Evolutionary conservation across 2,888 invertebrate species (phyloP).

Genomic region (Cataglyphis rosenhaueri): DNA sequence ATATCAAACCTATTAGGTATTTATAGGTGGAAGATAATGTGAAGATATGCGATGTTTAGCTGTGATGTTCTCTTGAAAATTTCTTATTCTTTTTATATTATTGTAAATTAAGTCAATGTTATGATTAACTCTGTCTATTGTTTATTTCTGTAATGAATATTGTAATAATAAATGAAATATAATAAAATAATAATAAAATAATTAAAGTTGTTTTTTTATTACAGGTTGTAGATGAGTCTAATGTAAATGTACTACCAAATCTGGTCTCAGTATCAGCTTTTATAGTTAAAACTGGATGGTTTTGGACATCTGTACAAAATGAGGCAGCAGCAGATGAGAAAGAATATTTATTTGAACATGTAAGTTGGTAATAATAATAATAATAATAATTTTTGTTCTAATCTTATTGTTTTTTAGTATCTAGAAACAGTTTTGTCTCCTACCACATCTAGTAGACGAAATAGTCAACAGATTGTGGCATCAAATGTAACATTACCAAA

Average conservation of each 20-base stretch:
- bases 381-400: conserved; percentile 2
- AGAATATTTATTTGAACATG: conserved; percentile 95
- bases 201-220: conserved; percentile 51
- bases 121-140: background rate
- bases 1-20: background rate
- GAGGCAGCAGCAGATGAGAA: conserved; percentile 96
- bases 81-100: background rate
- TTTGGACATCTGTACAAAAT: conserved; percentile 99
- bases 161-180: background rate
- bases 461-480: conserved; percentile 86
- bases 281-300: conserved; percentile 97
- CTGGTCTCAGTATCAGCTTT: conserved; percentile 89
- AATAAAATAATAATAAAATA: background rate
- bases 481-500: conserved; percentile 87
- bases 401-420: conserved; percentile 82
- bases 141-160: background rate
- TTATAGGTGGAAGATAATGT: background rate
- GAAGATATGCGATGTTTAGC: background rate
- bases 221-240: conserved; percentile 95
- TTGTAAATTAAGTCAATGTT: background rate
- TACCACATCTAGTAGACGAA: conserved; percentile 85
- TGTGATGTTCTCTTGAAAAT: background rate
- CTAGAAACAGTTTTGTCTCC: conserved; percentile 86
- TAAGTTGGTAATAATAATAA: conserved; percentile 86
- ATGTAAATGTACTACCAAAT: conserved; percentile 90